These are phyloP conservation scores for Acanthurus tractus DNA, from an alignment of 2,797 vertebrate species.

Conservation along the genomic window DNA sequence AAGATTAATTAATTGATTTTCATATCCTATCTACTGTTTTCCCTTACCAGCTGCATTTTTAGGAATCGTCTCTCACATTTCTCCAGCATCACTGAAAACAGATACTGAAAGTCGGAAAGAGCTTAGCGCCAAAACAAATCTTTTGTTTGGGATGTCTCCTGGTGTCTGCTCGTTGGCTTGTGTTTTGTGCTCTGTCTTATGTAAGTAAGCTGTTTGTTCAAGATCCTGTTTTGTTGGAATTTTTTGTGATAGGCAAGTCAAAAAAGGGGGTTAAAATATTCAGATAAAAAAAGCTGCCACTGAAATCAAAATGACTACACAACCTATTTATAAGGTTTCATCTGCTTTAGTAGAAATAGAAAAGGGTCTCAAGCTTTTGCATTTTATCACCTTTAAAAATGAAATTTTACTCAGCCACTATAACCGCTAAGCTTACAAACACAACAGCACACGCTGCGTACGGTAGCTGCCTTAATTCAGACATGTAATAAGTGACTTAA, in stretches of 20 bases:
- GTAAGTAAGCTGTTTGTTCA: not conserved
- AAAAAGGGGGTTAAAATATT: too few species aligned
- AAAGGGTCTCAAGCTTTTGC: not conserved
- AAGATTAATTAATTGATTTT: conserved; percentile 26
- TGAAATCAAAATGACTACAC: not conserved
- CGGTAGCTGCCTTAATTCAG: not conserved
- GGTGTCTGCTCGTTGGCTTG: not conserved
- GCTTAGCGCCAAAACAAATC: not conserved
- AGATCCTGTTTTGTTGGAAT: not conserved
- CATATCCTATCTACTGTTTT: conserved; percentile 48
- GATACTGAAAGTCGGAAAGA: not conserved
- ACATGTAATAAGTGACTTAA: not conserved
- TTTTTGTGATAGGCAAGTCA: too few species aligned
- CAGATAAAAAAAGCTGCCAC: not conserved
- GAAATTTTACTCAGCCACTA: not conserved
- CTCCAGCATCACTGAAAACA: not conserved
- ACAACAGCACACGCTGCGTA: not conserved
- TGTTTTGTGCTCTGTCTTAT: not conserved
- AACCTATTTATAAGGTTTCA: not conserved
- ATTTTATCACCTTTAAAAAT: not conserved
- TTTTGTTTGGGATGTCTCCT: not conserved
- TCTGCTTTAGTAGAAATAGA: conserved; percentile 1
- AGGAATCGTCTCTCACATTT: conserved; percentile 21
- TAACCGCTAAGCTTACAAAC: not conserved
- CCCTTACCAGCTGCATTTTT: conserved; percentile 33